Evolutionary conservation across 2,888 invertebrate species (phyloP), one percentile per base, ranked within the genome.

Genomic region (Celastrina argiolus): DNA sequence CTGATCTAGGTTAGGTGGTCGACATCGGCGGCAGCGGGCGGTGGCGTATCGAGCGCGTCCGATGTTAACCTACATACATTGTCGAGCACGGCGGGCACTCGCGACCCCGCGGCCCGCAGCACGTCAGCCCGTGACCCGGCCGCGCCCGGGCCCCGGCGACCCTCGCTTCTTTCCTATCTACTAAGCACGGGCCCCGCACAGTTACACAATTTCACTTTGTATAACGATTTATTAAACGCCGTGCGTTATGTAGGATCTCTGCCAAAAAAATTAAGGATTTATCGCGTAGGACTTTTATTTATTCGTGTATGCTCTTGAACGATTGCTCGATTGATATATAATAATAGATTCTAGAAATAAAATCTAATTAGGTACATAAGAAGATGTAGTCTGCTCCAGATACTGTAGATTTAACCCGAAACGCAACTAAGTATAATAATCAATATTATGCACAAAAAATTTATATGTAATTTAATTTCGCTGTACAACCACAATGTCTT

Each of bases 1-100:
- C 89, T 90, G 90, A 90, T 89, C 89, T 90, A 88, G 90, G 91
- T 91, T 91, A 91, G 86, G 87, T 89, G 88, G 88, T 84, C 90
- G 89, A 82, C 88, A 84, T 81, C 86, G 84, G 80, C 82, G 31
- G 51, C 51, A 51, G 51, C 51, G 51, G 51, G 81, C 84, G 81
- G 82, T 79, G 78, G 85, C 84, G 88, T 91, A 91, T 90, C 85
- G 90, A 91, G 89, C 90, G 89, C 88, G 88, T 83, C 87, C 85
- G 87, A 88, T 85, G 88, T 88, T 87, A 87, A 87, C 87, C 87
- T 86, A 87, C 88, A 87, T 87, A 85, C 83, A 83, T 83, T 84
- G 77, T 80, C 78, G 86, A 61, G 83, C 84, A 86, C 82, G 85
- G 82, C 45, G 26, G n/a, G n/a, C n/a, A n/a, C n/a, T n/a, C n/a